Percentiles rank a stretch among this genome's conserved stretches.
phyloP scores from a whole-genome alignment of 1,140 invertebrate species.

The Diabrotica virgifera region DNA sequence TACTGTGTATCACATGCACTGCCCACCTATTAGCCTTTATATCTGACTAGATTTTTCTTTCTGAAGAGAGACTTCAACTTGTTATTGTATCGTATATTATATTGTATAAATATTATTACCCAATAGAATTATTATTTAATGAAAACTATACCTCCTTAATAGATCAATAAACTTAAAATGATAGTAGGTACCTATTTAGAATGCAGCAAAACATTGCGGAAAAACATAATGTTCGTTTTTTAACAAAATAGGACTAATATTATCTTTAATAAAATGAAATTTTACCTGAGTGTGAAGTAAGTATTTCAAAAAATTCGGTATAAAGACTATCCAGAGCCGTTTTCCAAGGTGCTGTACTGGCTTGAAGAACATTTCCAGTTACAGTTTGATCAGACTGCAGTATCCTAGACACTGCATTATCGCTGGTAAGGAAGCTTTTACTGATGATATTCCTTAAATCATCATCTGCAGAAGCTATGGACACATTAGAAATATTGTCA shows the following conservation, averaged over 20 bases:
- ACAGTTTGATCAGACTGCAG: constrained; percentile 36
- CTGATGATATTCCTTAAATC: constrained; percentile 40
- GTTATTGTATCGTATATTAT: too few species aligned
- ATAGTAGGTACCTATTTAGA: background rate
- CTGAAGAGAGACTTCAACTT: too few species aligned
- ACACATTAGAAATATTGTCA: constrained; percentile 32
- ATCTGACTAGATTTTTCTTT: too few species aligned
- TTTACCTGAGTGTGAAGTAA: constrained; percentile 51
- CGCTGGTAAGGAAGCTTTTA: constrained; percentile 29
- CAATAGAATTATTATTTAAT: too few species aligned
- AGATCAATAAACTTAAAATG: too few species aligned
- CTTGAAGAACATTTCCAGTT: constrained; percentile 51
- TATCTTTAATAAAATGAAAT: background rate
- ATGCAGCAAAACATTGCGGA: background rate
- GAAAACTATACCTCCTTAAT: too few species aligned
- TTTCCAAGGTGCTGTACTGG: constrained; percentile 49
- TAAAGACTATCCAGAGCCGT: constrained; percentile 55
- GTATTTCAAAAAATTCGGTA: constrained; percentile 58
- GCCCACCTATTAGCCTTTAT: too few species aligned
- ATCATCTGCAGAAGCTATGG: constrained; percentile 36
- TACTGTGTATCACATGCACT: too few species aligned
- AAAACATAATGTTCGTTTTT: background rate
- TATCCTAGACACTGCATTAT: constrained; percentile 49
- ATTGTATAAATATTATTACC: too few species aligned
- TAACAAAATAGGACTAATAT: background rate